Evolutionary conservation across 2,888 invertebrate genomes (phyloP).

Genomic region (Chymomyza fuscimana): DNA sequence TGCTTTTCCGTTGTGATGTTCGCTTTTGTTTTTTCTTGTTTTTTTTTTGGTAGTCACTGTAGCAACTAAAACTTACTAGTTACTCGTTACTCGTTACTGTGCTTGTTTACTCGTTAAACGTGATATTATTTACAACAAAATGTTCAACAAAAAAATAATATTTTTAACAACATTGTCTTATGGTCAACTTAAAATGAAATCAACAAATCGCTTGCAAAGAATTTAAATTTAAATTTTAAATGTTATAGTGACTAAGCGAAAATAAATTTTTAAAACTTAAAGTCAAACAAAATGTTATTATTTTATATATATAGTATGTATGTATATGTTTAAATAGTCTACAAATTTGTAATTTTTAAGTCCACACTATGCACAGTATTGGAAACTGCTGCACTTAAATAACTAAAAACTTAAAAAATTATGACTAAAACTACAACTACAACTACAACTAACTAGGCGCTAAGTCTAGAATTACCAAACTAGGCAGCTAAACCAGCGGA

Average conservation of each 20-base stretch:
- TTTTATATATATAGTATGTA: background rate
- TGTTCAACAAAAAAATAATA: slow-evolving; percentile 52
- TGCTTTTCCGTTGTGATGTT: slow-evolving; percentile 17
- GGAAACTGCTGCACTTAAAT: slow-evolving; percentile 44
- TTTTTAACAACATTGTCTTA: slow-evolving; percentile 56
- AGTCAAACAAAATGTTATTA: background rate
- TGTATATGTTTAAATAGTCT: slow-evolving; percentile 51
- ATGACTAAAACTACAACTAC: background rate
- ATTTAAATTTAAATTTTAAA: slow-evolving; percentile 30
- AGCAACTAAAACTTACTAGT: slow-evolving; percentile 36
- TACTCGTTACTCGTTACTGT: slow-evolving; percentile 14
- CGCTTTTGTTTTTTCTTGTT: slow-evolving; percentile 11
- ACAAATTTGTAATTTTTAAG: slow-evolving; percentile 71
- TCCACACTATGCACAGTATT: slow-evolving; percentile 47
- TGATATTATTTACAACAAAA: slow-evolving; percentile 56
- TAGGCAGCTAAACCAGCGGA: background rate
- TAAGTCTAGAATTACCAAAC: background rate
- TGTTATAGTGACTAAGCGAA: background rate
- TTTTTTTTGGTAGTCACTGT: slow-evolving; percentile 54
- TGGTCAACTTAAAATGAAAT: slow-evolving; percentile 67
- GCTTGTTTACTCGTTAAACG: slow-evolving; percentile 41
- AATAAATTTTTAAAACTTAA: slow-evolving; percentile 7
- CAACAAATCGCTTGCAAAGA: slow-evolving; percentile 64
- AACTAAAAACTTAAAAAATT: slow-evolving; percentile 34
- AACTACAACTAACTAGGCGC: slow-evolving; percentile 6